phyloP scores from a whole-genome alignment of 2,797 vertebrate genomes.

The Pempheris klunzingeri region DNA sequence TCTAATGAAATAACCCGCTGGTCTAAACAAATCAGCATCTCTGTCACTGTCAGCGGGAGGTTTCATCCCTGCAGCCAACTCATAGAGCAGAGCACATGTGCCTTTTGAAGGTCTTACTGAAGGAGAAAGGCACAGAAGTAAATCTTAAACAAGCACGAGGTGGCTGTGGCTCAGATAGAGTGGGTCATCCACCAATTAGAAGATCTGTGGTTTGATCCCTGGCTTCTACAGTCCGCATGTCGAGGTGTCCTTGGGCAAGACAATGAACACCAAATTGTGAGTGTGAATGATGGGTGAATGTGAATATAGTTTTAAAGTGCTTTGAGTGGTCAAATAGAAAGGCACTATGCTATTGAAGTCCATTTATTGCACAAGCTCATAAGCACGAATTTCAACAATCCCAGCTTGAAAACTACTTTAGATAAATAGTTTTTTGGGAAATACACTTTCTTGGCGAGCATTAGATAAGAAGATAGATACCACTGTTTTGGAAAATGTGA shows the following conservation, averaged over 20 bases:
- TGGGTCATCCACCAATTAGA: no score
- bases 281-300: no score
- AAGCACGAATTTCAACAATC: not conserved
- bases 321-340: no score
- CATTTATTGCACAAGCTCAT: no score
- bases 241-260: no score
- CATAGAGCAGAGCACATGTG: constrained; percentile 15
- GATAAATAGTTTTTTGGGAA: constrained; percentile 1
- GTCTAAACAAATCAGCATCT: constrained; percentile 73
- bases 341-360: no score
- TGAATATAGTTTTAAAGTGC: no score
- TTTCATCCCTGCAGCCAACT: constrained; percentile 34
- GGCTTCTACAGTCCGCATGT: no score
- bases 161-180: no score
- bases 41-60: constrained; percentile 68
- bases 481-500: not conserved
- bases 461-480: not conserved
- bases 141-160: constrained; percentile 5
- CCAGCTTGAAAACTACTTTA: not conserved
- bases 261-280: no score
- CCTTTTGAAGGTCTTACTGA: constrained; percentile 59
- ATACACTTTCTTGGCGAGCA: not conserved
- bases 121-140: constrained; percentile 35
- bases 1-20: constrained; percentile 79
- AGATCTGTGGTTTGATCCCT: no score